A percentile compares a stretch with the other conserved stretches of the same genome.
Evolutionary conservation across 2,888 invertebrate species (phyloP).

Genomic region (Apamea anceps): DNA sequence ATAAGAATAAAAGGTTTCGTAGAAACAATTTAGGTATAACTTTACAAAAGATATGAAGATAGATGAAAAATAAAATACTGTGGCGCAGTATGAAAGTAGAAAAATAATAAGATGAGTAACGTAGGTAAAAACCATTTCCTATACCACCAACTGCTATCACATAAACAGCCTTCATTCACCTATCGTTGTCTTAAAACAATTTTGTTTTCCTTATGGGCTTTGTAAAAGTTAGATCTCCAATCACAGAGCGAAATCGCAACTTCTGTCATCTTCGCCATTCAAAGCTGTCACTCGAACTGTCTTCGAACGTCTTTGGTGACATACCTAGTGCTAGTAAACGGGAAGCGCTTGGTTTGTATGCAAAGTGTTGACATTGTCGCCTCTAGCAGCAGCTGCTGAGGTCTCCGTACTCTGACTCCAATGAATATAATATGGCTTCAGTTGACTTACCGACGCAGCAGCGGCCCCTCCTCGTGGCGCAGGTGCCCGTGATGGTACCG

Average conservation of each 20-base stretch:
- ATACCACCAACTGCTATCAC: background rate
- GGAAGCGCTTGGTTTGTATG: background rate
- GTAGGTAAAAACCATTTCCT: background rate
- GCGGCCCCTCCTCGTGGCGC: conserved; percentile 93
- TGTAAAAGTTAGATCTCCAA: background rate
- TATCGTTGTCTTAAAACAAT: background rate
- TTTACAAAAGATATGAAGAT: too few species aligned
- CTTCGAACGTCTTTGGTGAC: background rate
- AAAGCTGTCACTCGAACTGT: background rate
- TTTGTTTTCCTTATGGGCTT: too few species aligned
- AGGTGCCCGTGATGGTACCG: conserved; percentile 93
- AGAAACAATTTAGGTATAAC: too few species aligned
- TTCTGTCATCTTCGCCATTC: background rate
- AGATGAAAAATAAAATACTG: too few species aligned
- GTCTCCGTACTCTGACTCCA: background rate
- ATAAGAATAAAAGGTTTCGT: too few species aligned
- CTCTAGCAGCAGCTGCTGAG: too few species aligned
- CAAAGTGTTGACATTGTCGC: background rate
- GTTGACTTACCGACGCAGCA: conserved; percentile 94
- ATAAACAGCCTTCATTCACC: background rate
- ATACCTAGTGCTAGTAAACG: background rate
- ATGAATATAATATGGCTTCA: background rate
- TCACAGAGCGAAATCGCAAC: background rate
- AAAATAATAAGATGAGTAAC: background rate
- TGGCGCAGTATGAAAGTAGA: background rate